Percentiles rank a stretch among this genome's conserved stretches.
Conservation (phyloP, 2,113 vertebrate genomes). For the Oreochromis aureus region DNA sequence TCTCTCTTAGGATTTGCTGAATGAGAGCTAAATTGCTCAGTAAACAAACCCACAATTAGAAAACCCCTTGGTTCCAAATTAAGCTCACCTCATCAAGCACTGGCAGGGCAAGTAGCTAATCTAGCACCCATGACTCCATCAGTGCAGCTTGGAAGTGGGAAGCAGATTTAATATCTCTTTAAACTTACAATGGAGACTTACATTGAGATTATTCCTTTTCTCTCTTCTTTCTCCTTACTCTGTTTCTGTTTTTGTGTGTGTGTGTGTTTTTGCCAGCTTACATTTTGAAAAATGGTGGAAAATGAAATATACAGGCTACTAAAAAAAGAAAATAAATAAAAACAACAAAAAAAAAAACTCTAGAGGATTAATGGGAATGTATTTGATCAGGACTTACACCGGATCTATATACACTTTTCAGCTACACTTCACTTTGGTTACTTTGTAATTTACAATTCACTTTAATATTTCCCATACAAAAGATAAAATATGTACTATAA, state of each 20-base stretch:
- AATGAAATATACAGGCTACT: neutral
- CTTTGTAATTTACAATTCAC: neutral
- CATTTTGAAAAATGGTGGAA: neutral
- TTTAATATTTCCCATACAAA: neutral
- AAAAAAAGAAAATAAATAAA: neutral
- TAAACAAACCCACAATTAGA: conserved; percentile 32
- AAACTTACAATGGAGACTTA: neutral
- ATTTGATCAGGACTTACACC: neutral
- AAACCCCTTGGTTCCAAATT: neutral
- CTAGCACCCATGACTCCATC: neutral
- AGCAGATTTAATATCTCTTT: conserved; percentile 7
- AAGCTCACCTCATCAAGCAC: neutral
- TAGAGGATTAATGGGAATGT: neutral
- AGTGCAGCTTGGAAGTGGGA: neutral
- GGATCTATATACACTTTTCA: neutral
- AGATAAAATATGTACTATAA: neutral
- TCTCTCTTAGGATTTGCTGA: conserved; percentile 42
- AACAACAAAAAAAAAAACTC: neutral
- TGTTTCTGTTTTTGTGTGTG: neutral
- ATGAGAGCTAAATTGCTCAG: neutral
- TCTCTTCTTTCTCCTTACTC: neutral
- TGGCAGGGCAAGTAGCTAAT: neutral
- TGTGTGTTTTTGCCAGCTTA: neutral
- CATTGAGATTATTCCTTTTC: neutral
- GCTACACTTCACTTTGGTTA: neutral